phyloP scores from a whole-genome alignment of 2,113 vertebrate species.

The Sceloporus tristichus region DNA sequence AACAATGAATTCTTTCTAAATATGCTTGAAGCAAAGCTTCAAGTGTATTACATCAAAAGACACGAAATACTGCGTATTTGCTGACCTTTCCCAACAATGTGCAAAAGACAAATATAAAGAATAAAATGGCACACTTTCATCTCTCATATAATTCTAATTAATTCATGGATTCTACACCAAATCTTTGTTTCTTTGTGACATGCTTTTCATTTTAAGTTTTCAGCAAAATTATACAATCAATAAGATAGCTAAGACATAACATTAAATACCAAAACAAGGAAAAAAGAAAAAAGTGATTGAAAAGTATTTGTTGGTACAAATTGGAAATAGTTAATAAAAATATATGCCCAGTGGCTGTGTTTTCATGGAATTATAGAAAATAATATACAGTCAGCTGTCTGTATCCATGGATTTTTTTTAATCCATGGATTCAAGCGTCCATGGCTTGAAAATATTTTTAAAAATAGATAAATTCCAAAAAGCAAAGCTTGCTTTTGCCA shows the following conservation, averaged over 20 bases:
- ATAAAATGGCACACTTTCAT: constrained; percentile 55
- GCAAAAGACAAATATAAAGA: constrained; percentile 53
- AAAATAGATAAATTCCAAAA: no score
- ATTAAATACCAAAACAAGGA: background rate
- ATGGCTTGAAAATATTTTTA: no score
- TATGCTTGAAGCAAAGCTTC: constrained; percentile 63
- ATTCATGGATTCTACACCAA: constrained; percentile 45
- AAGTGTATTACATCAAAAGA: constrained; percentile 64
- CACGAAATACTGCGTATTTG: constrained; percentile 29
- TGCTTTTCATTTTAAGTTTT: background rate
- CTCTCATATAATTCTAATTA: constrained; percentile 21
- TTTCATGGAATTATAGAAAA: background rate
- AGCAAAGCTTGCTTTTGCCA: no score
- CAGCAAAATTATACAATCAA: background rate
- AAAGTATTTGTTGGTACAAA: background rate
- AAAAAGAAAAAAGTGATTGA: no score
- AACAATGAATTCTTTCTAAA: constrained; percentile 68
- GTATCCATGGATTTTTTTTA: no score
- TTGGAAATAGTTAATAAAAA: background rate
- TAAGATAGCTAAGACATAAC: background rate
- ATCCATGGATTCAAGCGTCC: no score
- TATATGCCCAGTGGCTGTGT: background rate
- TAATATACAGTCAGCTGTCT: no score
- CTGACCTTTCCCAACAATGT: constrained; percentile 66
- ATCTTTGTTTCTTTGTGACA: constrained; percentile 24